A percentile compares a stretch with the other conserved stretches of the same genome.
These are phyloP conservation scores for mouse (Mus musculus) DNA, from an alignment of 2,113 vertebrate genomes.

Conservation along the genomic window DNA sequence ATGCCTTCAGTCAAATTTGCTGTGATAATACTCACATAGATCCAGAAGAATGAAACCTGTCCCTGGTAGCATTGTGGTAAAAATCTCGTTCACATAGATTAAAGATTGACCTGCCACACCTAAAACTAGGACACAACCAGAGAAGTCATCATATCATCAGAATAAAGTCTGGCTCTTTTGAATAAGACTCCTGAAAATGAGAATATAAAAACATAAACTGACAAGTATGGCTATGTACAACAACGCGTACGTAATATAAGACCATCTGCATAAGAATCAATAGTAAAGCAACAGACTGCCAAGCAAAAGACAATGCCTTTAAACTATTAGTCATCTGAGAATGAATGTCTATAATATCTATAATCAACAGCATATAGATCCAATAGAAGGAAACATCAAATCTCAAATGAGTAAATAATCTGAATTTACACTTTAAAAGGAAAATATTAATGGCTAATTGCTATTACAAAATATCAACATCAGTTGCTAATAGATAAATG, in stretches of 20 bases:
- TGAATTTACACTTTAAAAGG: not conserved
- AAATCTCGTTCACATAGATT: not conserved
- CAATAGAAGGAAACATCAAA: not conserved
- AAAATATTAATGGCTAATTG: not conserved
- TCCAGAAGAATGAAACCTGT: not conserved
- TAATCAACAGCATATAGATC: not conserved
- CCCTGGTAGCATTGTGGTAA: not conserved
- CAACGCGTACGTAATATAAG: no score
- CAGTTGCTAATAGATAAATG: not conserved
- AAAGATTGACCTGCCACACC: not conserved
- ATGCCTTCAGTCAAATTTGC: not conserved
- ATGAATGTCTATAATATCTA: not conserved
- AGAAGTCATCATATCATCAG: not conserved
- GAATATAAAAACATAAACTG: not conserved
- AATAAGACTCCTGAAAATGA: no score
- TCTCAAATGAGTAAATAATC: not conserved
- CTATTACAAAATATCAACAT: not conserved
- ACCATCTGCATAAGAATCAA: not conserved
- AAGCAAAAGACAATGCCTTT: not conserved
- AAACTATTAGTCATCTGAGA: not conserved
- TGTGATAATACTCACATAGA: not conserved
- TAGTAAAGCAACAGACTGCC: not conserved
- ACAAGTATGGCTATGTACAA: not conserved
- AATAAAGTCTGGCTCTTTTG: not conserved
- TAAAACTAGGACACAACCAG: not conserved